A percentile compares a stretch with the other conserved stretches of the same genome.
Evolutionary conservation across 37 sponge, comb jelly and placozoan species (phyloP).

Genomic region (Aplysina aerophoba): DNA sequence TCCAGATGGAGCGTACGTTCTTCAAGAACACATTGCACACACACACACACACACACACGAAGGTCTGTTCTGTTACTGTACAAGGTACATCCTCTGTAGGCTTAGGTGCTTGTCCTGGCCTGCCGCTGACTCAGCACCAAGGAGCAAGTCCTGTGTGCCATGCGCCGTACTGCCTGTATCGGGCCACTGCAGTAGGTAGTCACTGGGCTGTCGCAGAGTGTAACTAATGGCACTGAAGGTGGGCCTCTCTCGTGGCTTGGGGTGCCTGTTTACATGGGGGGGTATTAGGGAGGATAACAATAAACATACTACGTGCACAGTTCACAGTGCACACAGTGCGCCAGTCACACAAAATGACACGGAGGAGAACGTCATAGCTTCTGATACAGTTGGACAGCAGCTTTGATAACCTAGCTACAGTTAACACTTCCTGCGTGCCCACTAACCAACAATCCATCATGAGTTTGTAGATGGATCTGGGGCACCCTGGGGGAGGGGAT

Average conservation of each 20-base stretch:
- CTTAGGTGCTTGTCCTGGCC: too few species aligned
- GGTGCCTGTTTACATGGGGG: not conserved
- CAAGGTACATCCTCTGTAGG: too few species aligned
- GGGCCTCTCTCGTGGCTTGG: constrained; percentile 1
- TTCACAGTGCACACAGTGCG: constrained; percentile 18
- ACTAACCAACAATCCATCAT: constrained; percentile 28
- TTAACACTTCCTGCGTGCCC: too few species aligned
- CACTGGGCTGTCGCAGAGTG: not conserved
- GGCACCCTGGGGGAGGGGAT: constrained; percentile 5
- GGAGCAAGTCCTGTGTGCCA: too few species aligned
- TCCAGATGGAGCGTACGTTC: too few species aligned
- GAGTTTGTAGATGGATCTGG: not conserved
- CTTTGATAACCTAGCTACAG: too few species aligned
- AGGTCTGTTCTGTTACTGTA: too few species aligned
- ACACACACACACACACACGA: too few species aligned
- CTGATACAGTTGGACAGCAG: too few species aligned
- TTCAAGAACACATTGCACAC: too few species aligned
- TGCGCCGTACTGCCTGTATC: not conserved
- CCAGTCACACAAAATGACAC: constrained; percentile 39
- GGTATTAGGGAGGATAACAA: too few species aligned
- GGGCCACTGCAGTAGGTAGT: not conserved
- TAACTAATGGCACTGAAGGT: constrained; percentile 8
- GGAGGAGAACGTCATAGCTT: constrained; percentile 36
- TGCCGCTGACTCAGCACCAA: too few species aligned
- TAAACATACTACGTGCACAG: not conserved